These are phyloP conservation scores for Rousettus leschenaultii DNA, from an alignment of 2,113 vertebrate species.

Conservation along the genomic window DNA sequence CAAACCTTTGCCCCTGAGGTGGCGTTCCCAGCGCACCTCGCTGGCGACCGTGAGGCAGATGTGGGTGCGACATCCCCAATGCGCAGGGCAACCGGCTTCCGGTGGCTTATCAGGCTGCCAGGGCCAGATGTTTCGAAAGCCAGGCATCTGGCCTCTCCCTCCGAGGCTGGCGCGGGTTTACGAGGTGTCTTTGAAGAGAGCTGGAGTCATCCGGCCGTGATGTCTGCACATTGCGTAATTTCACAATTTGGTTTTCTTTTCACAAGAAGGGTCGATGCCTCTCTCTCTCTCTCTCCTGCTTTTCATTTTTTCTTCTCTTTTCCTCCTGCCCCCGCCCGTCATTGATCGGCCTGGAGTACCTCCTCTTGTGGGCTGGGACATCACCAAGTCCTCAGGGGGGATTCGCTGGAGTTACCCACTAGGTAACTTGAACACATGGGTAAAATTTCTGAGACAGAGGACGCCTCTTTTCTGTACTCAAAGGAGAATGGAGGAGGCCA, in stretches of 20 bases:
- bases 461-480: not conserved
- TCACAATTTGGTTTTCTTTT: slow-evolving; percentile 59
- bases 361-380: not conserved
- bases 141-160: slow-evolving; percentile 67
- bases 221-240: slow-evolving; percentile 32
- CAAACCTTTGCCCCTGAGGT: not conserved
- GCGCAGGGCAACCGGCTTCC: slow-evolving; percentile 35
- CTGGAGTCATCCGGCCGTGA: slow-evolving; percentile 61
- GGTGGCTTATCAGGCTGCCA: slow-evolving; percentile 10
- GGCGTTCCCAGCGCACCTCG: not conserved
- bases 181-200: slow-evolving; percentile 68
- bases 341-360: not conserved
- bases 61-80: fast-evolving
- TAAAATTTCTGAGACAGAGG: not conserved
- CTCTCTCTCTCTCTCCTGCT: not conserved
- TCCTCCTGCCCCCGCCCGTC: not conserved
- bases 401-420: not conserved
- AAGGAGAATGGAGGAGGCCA: not conserved
- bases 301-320: not conserved
- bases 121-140: slow-evolving; percentile 63
- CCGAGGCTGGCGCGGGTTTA: slow-evolving; percentile 56
- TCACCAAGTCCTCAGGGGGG: not conserved
- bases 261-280: not conserved
- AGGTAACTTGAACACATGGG: not conserved
- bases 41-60: not conserved